A percentile compares a stretch with the other conserved stretches of the same genome.
Conservation (phyloP, 2,113 vertebrate genomes). For the Micromys minutus region DNA sequence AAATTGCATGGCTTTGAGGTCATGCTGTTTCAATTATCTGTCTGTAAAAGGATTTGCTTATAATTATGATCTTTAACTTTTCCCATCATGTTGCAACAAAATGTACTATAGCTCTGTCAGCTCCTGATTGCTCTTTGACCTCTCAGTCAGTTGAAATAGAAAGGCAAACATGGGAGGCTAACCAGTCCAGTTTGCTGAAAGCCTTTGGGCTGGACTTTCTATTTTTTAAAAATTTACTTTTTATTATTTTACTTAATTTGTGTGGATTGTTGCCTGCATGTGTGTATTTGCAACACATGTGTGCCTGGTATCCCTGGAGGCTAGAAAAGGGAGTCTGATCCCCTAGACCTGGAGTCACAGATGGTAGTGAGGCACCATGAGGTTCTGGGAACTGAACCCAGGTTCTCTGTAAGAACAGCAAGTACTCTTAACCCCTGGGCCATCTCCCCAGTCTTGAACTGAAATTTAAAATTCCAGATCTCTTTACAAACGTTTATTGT, state of each 20-base stretch:
- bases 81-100: slow-evolving; percentile 24
- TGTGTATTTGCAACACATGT: neutral
- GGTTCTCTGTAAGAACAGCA: neutral
- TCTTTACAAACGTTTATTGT: neutral
- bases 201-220: neutral
- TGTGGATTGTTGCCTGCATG: neutral
- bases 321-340: neutral
- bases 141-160: neutral
- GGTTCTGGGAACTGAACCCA: neutral
- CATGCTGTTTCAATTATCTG: slow-evolving; percentile 9
- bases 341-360: neutral
- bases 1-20: neutral
- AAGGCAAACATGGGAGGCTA: neutral
- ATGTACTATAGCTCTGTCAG: neutral
- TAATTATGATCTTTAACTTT: neutral
- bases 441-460: neutral
- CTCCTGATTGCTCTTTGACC: neutral
- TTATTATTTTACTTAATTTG: neutral
- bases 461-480: neutral
- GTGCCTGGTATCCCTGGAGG: neutral
- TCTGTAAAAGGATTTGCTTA: slow-evolving; percentile 44
- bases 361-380: neutral
- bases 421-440: neutral
- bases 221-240: neutral
- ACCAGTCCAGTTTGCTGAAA: neutral